A percentile compares a stretch with the other conserved stretches of the same genome.
Conservation (phyloP, 2,113 vertebrate genomes). For the Copsychus sechellarum region DNA sequence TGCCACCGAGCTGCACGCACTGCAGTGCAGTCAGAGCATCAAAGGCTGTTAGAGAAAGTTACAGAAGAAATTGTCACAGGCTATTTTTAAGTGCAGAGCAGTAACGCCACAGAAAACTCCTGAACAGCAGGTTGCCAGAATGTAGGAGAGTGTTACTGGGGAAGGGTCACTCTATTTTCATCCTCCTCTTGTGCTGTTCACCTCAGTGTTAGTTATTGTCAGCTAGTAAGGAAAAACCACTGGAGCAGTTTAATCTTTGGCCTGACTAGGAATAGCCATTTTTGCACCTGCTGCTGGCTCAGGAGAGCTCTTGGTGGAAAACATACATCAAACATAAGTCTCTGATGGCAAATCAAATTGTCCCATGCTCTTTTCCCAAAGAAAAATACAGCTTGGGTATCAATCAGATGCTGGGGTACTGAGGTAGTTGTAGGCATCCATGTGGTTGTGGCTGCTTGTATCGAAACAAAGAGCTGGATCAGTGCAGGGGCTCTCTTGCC, state of each 20-base stretch:
- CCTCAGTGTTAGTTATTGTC: not conserved
- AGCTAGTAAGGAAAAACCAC: not conserved
- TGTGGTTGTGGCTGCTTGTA: accelerated
- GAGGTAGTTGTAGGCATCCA: not conserved
- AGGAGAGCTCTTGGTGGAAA: not conserved
- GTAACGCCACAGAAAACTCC: not conserved
- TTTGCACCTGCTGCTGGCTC: not conserved
- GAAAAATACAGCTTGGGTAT: not conserved
- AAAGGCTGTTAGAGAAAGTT: not conserved
- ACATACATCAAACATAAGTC: not conserved
- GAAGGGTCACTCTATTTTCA: not conserved
- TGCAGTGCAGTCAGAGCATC: not conserved
- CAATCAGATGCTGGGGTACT: not conserved
- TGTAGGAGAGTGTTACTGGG: not conserved
- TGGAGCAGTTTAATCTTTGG: not conserved
- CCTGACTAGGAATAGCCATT: not conserved
- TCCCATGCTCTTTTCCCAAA: not conserved
- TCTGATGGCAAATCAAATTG: not conserved
- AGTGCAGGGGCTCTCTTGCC: not conserved
- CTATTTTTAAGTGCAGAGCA: not conserved
- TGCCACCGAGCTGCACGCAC: not conserved
- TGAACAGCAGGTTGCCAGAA: not conserved
- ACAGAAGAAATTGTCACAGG: not conserved
- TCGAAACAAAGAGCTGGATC: not conserved
- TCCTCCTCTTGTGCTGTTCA: not conserved